A percentile compares a stretch with the other conserved stretches of the same genome.
Conservation (phyloP, 2,888 invertebrate genomes). For the Melolontha melolontha region DNA sequence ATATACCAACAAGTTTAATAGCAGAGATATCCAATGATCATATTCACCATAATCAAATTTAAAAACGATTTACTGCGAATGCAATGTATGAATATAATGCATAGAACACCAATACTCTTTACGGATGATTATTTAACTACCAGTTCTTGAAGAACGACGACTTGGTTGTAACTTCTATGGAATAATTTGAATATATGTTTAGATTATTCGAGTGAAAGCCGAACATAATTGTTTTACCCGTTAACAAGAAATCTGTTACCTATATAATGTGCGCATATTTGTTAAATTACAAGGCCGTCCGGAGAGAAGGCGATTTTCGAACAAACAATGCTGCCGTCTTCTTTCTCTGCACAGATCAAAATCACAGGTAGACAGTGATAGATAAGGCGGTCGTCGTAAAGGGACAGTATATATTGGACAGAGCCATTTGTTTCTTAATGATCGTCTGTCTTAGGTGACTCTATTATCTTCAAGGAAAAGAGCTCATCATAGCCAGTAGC, state of each 20-base stretch:
- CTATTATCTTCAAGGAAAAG: constrained; percentile 36
- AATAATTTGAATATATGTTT: constrained; percentile 41
- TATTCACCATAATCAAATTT: too few species aligned
- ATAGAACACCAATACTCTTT: constrained; percentile 30
- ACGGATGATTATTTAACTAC: constrained; percentile 16
- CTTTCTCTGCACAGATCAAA: constrained; percentile 22
- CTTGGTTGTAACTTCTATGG: constrained; percentile 26
- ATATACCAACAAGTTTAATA: too few species aligned
- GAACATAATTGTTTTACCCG: constrained; percentile 46
- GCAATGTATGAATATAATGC: constrained; percentile 22
- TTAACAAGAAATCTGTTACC: constrained; percentile 50
- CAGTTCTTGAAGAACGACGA: constrained; percentile 31
- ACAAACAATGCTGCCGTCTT: constrained; percentile 31
- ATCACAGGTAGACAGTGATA: constrained; percentile 36
- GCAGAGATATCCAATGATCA: too few species aligned
- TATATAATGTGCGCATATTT: constrained; percentile 46
- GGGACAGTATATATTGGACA: constrained; percentile 12
- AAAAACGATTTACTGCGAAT: background rate
- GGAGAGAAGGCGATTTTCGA: constrained; percentile 41
- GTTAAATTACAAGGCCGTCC: constrained; percentile 47
- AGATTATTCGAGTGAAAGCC: constrained; percentile 49
- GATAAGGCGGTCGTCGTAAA: constrained; percentile 26
- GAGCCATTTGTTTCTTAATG: constrained; percentile 41
- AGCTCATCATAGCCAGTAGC: constrained; percentile 40
- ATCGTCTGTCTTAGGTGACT: constrained; percentile 39